Conservation (phyloP, 2,888 invertebrate species). For the Entomobrya multifasciata region DNA sequence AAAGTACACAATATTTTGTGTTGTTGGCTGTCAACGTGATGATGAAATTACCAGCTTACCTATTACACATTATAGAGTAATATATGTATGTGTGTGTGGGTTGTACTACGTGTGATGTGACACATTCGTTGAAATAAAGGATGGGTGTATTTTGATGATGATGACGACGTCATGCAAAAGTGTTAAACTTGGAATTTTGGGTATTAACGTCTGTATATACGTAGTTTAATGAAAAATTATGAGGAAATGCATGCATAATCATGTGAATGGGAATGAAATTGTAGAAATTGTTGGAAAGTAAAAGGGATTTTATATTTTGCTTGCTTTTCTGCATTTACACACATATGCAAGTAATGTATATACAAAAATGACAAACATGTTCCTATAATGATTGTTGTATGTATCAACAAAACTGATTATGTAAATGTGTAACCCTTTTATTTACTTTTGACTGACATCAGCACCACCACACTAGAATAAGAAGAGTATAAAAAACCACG, state of each 20-base stretch:
- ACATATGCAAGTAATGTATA: too few species aligned
- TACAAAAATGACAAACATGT: too few species aligned
- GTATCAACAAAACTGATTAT: background rate
- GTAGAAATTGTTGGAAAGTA: background rate
- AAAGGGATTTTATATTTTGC: conserved; percentile 38
- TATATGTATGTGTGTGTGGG: too few species aligned
- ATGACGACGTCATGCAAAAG: too few species aligned
- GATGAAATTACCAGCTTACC: conserved; percentile 54
- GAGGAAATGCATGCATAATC: conserved; percentile 13
- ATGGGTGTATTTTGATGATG: background rate
- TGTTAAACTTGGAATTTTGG: conserved; percentile 24
- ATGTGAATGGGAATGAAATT: too few species aligned
- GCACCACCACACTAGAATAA: background rate
- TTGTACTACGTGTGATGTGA: conserved; percentile 26
- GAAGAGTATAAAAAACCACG: background rate
- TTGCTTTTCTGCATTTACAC: background rate
- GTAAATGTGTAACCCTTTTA: background rate
- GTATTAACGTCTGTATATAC: conserved; percentile 15
- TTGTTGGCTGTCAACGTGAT: conserved; percentile 31
- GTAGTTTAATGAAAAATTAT: conserved; percentile 55
- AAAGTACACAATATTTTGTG: too few species aligned
- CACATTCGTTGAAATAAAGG: conserved; percentile 19
- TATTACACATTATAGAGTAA: too few species aligned
- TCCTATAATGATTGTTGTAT: too few species aligned
- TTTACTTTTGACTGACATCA: background rate